Base-by-base conservation (phyloP, 1,140 invertebrate species). In the Ganaspis sp. region DNA sequence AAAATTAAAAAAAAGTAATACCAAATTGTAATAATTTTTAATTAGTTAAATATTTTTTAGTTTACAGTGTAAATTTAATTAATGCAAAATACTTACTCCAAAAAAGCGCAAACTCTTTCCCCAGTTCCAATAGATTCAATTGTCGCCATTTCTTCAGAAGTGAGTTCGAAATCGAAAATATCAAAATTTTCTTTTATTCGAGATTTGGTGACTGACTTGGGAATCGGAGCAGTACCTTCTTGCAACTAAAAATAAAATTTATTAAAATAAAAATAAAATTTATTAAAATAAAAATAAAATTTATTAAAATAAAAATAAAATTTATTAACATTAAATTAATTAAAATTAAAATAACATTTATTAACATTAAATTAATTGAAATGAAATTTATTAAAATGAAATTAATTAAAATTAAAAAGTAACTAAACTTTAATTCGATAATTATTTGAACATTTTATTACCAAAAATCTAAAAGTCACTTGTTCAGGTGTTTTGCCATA, bases 181-280 rank as follows among this genome's bases (percentile, higher is more conserved):
- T 95, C 87, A 40, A 96, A 93, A 84, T 97, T 97, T 76, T 95
- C 92, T 9, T 92, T 91, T 23, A 97, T 94, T 37, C 96, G 92
- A 1, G 89, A 82, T 79, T 93, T 92, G 74, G 93, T 95, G 1
- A 93, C 92, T 0, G 95, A 96, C 83, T 97, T 97, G 3, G 96
- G 96, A 79, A 97, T 95, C 0, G 94, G 80, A 1, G 75, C 81
- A 15, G 84, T 77, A 23, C 83, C 88, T 58, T 85, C 76, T 70
- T 90, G 84, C 6, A 85, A 58, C 88, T 89, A 53, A 8, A 78
- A 79, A 4, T 58, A 37, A 42, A 72, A n/a, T n/a, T n/a, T n/a
- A n/a, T n/a, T n/a, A n/a, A n/a, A 72, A 71, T 49, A 40, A 45
- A 17, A 40, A 19, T 40, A 70, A 70, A 40, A 37, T n/a, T 34